A percentile compares a stretch with the other conserved stretches of the same genome.
These are phyloP conservation scores for Leptodactylus fuscus DNA, from an alignment of 2,113 vertebrate genomes.

Conservation along the genomic window DNA sequence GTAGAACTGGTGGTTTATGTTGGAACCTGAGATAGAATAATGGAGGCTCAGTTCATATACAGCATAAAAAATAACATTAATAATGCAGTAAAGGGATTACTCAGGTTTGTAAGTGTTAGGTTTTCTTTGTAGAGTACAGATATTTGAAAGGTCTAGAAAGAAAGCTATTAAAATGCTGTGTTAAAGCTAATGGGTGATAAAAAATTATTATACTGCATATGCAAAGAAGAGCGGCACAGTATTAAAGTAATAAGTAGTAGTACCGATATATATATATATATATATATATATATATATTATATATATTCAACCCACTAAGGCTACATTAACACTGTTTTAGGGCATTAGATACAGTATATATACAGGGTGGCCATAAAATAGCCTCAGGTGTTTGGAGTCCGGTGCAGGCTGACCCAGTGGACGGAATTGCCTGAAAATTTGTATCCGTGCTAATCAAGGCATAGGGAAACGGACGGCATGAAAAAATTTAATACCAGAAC, in stretches of 20 bases:
- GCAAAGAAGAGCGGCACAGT: background rate
- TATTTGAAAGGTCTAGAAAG: background rate
- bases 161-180: background rate
- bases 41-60: background rate
- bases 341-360: too few species aligned
- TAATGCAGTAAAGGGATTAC: conserved; percentile 23
- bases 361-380: too few species aligned
- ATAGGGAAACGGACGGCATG: too few species aligned
- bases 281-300: too few species aligned
- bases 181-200: background rate
- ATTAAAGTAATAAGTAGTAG: background rate
- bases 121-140: background rate
- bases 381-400: too few species aligned
- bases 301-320: too few species aligned
- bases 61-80: conserved; percentile 33
- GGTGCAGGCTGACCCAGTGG: too few species aligned
- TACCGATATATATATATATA: too few species aligned
- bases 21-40: conserved; percentile 41
- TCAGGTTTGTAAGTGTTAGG: background rate
- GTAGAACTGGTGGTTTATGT: conserved; percentile 25
- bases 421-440: too few species aligned
- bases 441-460: too few species aligned
- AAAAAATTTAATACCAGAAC: too few species aligned
- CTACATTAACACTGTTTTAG: too few species aligned
- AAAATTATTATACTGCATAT: background rate